A percentile compares a stretch with the other conserved stretches of the same genome.
Conservation (phyloP, 2,797 vertebrate species). For the Numenius phaeopus region DNA sequence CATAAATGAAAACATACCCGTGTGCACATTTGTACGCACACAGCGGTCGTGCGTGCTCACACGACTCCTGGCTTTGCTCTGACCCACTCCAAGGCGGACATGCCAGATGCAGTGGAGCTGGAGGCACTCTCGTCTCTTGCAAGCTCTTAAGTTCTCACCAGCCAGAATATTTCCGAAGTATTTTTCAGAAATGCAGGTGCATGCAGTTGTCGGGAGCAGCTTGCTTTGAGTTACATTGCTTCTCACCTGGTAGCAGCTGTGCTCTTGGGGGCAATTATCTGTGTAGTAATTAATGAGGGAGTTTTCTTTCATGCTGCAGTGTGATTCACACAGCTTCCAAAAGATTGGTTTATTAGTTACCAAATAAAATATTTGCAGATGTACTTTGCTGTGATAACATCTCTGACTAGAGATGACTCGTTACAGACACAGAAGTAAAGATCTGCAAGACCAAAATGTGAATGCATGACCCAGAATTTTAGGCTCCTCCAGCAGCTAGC, state of each 20-base stretch:
- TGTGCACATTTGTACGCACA: neutral
- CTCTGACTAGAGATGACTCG: neutral
- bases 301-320: slow-evolving; percentile 15
- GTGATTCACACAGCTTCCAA: neutral
- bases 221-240: neutral
- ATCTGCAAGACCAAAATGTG: neutral
- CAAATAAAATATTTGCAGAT: slow-evolving; percentile 43
- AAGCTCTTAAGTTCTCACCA: neutral
- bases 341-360: slow-evolving; percentile 7
- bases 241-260: neutral
- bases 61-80: neutral
- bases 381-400: slow-evolving; percentile 1
- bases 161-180: neutral
- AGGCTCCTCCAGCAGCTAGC: neutral
- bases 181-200: slow-evolving; percentile 21
- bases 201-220: neutral
- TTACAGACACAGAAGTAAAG: neutral
- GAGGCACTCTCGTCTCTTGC: neutral
- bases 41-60: neutral
- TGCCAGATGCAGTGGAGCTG: neutral
- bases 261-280: neutral
- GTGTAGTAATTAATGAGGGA: slow-evolving; percentile 2
- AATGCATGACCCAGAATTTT: neutral
- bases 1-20: neutral
- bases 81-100: neutral